Conservation (phyloP, 2,888 invertebrate genomes). For the Sinodicranocentrus sp. region DNA sequence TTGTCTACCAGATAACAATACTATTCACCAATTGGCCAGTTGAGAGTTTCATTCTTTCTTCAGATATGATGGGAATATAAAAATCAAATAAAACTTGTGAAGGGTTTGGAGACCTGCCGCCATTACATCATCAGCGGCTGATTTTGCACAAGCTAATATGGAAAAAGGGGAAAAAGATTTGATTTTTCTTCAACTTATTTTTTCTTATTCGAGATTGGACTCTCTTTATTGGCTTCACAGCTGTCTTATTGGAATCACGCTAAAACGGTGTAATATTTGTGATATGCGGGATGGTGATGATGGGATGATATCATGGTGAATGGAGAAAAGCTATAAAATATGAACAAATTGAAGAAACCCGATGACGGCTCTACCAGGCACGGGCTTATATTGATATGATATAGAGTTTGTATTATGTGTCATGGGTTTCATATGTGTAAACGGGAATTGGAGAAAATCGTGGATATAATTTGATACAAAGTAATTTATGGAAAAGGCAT, state of each 20-base stretch:
- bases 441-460: constrained; percentile 6
- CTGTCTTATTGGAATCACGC: constrained; percentile 21
- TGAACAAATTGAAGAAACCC: constrained; percentile 11
- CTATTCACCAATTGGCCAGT: no score
- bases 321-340: neutral
- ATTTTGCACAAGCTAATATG: no score
- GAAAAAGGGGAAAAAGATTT: neutral
- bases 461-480: constrained; percentile 31
- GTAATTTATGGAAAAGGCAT: constrained; percentile 35
- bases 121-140: no score
- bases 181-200: constrained; percentile 6
- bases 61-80: no score
- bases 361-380: constrained; percentile 35
- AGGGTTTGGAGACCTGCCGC: no score
- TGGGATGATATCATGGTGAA: constrained; percentile 1
- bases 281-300: neutral
- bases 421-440: neutral
- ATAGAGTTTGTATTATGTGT: neutral
- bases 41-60: no score
- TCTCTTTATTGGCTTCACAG: neutral
- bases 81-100: constrained; percentile 3
- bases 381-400: neutral
- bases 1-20: no score
- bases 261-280: neutral
- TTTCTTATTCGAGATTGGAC: constrained; percentile 14